phyloP scores from a whole-genome alignment of 2,888 invertebrate species.

The Heteromurus nitidus region DNA sequence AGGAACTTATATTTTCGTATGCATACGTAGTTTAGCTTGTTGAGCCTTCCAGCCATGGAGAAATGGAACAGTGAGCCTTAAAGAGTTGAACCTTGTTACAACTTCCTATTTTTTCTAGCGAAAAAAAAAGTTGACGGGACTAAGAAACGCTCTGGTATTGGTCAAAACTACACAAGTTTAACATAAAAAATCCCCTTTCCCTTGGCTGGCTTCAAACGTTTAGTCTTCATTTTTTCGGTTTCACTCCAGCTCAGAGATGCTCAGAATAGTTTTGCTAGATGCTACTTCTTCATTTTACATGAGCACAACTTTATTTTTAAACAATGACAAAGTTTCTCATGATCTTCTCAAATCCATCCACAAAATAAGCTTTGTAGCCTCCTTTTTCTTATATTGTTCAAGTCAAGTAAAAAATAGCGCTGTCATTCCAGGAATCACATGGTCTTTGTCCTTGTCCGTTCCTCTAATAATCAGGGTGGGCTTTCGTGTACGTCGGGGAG shows the following conservation, averaged over 20 bases:
- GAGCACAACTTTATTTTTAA: conserved; percentile 29
- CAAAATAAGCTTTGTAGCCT: background rate
- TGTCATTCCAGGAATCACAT: conserved; percentile 44
- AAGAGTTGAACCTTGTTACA: background rate
- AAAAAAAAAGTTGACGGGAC: conserved; percentile 8
- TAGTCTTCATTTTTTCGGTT: no score
- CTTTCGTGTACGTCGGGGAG: background rate
- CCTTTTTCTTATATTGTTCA: conserved; percentile 14
- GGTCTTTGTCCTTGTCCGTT: conserved; percentile 44
- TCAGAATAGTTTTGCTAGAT: background rate
- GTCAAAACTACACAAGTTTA: conserved; percentile 36
- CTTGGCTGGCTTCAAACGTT: background rate
- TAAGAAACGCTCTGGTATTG: conserved; percentile 18
- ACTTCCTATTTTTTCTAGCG: conserved; percentile 1
- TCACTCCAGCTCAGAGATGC: no score
- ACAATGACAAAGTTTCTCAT: conserved; percentile 38
- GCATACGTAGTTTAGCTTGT: no score
- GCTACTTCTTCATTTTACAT: conserved; percentile 5
- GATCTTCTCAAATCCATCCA: conserved; percentile 30
- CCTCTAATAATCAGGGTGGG: conserved; percentile 28
- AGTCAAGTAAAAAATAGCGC: conserved; percentile 40
- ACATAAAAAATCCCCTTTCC: conserved; percentile 27
- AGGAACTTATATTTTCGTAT: no score
- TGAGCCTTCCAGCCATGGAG: no score
- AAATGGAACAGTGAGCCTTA: background rate